Evolutionary conservation across 2,113 vertebrate species (phyloP), one percentile per base, ranked within the genome.

Genomic region (Oncorhynchus gorbuscha): DNA sequence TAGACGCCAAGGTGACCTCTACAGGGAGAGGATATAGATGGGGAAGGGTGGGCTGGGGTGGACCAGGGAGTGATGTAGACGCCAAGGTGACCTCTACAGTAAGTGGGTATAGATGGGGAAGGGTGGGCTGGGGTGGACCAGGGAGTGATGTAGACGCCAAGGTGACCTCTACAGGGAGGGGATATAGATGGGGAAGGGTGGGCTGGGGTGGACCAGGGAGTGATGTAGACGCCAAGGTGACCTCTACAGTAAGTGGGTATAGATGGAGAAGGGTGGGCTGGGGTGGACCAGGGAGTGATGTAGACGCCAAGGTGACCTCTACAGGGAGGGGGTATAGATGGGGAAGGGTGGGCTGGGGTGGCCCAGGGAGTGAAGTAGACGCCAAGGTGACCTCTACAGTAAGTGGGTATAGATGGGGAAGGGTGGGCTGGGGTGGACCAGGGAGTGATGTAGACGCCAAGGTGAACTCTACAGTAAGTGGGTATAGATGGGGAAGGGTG

Each of bases 141-240:
- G 93, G 92, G 49, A 93, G 91, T 91, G 91, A 95, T 96, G 95
- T 94, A 93, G 90, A 95, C 92, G 93, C 93, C 94, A 95, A 95
- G 94, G 95, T n/a, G n/a, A n/a, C n/a, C n/a, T n/a, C n/a, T n/a
- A n/a, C n/a, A n/a, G n/a, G n/a, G n/a, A n/a, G n/a, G n/a, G n/a
- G n/a, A n/a, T 81, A 81, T 82, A 81, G 87, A 59, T 59, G 58
- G 58, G 58, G 20, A 59, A 59, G 81, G 79, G 73, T 88, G 87
- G 85, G 86, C 86, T 87, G 80, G 76, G 85, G 79, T 82, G 82
- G 85, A 78, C 76, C 94, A 91, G 93, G 92, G 49, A 93, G 91
- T 91, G 91, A 95, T 96, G 95, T 94, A 93, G 90, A 95, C 92
- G 93, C 93, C 94, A 95, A 95, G 94, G 95, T n/a, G n/a, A n/a